Base-by-base conservation (phyloP, 2,888 invertebrate species). In the Mylabris sibirica region DNA sequence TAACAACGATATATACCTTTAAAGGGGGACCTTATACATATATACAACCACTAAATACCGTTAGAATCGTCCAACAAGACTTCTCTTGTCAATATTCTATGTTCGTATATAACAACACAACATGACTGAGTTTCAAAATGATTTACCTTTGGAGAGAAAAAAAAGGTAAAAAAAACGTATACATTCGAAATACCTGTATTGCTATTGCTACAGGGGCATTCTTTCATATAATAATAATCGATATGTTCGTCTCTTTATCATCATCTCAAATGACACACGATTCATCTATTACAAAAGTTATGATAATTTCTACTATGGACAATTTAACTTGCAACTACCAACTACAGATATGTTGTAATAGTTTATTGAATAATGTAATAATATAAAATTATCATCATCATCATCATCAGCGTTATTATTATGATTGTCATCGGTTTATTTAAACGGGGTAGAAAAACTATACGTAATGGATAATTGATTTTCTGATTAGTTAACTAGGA, bases 1-100 rank as follows among this genome's bases (percentile, higher is more conserved):
- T 53, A 53, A 53, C 53, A 24, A 53, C 12, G 53, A 53, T 53
- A n/a, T n/a, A n/a, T n/a, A 53, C 53, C 53, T 53, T 24, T 53
- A 53, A 53, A 53, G 12, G 53, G 53, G 53, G 53, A 53, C 53
- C 53, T 53, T 53, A 22, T 24, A 53, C 22, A 30, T 24, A 53
- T 24, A 30, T 30, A 30, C 30, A 30, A 53, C 53, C 12, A 24
- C 24, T 53, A 22, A 22, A 53, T 53, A 53, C 53, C 53, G 53
- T 53, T 53, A 53, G 11, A 53, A 22, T 24, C 53, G 53, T 53
- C 53, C 53, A 53, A 53, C 30, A 30, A 30, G 30, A 30, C 20
- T 22, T 53, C 22, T 24, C 53, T 53, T 24, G 53, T 53, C 53
- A 53, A 53, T 53, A 53, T 53, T 53, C 53, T 14, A 24, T 12